Base-by-base conservation (phyloP, 1,140 invertebrate genomes). In the Neodiprion lecontei region DNA sequence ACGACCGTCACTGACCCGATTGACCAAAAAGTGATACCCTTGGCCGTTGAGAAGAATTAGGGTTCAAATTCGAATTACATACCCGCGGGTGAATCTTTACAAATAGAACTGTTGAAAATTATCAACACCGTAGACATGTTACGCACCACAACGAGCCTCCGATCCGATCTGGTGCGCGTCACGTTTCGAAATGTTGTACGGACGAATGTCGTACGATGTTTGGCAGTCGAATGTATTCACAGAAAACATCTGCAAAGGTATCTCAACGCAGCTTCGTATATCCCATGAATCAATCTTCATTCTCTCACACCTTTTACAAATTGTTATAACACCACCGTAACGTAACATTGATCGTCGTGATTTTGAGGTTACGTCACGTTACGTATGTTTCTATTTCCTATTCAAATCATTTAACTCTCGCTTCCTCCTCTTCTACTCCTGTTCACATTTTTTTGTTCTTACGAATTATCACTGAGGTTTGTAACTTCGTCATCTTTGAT, bases 171-270 rank as follows among this genome's bases (percentile, higher is more conserved):
- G 76, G 82, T 91, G 78, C 91, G 89, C 79, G 87, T 89, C 79
- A 89, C 90, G 79, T 79, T 92, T 21, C 90, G 89, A 85, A 92
- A 89, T 88, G 85, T 88, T 75, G 80, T 91, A 65, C 86, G 90
- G 76, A 87, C 83, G 69, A 92, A 91, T 84, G 78, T 89, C 76
- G 86, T 91, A 70, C 90, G 91, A 86, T 91, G 91, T 83, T 76
- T 92, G 72, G 89, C 88, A 70, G 89, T 90, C 75, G 91, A 92
- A 84, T 90, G 91, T 84, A 83, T 89, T 76, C 90, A 90, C 87
- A 91, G 90, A 86, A 91, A 90, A 88, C 86, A 91, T 83, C 84
- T 88, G 70, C 90, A 91, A 80, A 92, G 91, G 92, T 92, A 88
- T 61, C 69, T 66, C 48, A 40, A n/a, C 12, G 40, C 53, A 74